Conservation (phyloP, 2,113 vertebrate genomes). For the Charina bottae region DNA sequence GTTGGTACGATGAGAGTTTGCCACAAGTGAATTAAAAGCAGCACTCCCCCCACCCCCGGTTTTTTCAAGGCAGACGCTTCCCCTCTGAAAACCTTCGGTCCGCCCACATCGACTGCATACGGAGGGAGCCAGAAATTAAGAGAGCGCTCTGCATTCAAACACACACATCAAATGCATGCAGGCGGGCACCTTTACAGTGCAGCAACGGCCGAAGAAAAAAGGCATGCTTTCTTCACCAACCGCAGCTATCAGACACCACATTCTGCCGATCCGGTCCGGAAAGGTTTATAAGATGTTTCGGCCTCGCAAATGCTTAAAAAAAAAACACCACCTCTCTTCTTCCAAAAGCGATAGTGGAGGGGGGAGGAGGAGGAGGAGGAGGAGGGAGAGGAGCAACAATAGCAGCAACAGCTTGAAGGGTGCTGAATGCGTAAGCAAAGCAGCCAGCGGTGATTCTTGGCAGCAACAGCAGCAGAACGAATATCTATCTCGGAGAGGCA, state of each 20-base stretch:
- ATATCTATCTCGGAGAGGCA: conserved; percentile 25
- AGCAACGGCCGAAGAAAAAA: background rate
- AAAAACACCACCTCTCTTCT: background rate
- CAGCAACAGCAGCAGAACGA: background rate
- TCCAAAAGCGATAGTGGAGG: background rate
- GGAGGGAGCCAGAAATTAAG: conserved; percentile 60
- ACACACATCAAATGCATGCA: conserved; percentile 57
- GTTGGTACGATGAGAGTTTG: conserved; percentile 13
- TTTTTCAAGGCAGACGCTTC: conserved; percentile 23
- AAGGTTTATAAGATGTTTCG: background rate
- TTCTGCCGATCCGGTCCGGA: background rate
- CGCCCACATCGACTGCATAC: conserved; percentile 60
- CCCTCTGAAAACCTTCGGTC: conserved; percentile 61
- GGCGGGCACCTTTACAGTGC: conserved; percentile 28
- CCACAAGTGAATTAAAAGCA: conserved; percentile 29
- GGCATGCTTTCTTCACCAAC: background rate
- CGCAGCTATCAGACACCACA: background rate
- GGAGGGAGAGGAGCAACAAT: conserved; percentile 22
- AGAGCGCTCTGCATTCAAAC: conserved; percentile 65
- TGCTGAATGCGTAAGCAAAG: conserved; percentile 12
- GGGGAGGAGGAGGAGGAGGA: background rate
- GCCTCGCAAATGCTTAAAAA: background rate
- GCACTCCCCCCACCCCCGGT: background rate
- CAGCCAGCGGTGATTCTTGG: background rate
- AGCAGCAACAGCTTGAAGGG: conserved; percentile 51